Evolutionary conservation across 2,113 vertebrate genomes (phyloP).

Genomic region (Craseonycteris thonglongyai): DNA sequence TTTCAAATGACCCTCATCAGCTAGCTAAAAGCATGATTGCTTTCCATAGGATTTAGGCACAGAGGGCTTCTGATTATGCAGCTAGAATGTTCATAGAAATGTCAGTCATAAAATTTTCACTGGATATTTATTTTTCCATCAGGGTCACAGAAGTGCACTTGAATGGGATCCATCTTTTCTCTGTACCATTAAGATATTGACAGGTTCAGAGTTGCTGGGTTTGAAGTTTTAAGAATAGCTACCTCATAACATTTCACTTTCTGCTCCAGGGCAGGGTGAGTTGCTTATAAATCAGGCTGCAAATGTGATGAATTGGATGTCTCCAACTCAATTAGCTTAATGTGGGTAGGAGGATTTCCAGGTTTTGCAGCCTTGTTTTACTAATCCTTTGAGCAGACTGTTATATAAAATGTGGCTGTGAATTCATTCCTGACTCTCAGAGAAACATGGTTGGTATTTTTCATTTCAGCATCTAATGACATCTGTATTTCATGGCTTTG

Average conservation of each 20-base stretch:
- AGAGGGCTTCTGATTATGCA: neutral
- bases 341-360: conserved; percentile 54
- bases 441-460: conserved; percentile 24
- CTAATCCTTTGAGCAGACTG: conserved; percentile 47
- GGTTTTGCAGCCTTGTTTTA: conserved; percentile 51
- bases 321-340: conserved; percentile 71
- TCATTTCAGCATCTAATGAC: conserved; percentile 37
- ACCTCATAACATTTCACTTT: conserved; percentile 61
- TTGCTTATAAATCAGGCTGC: conserved; percentile 70
- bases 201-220: conserved; percentile 34
- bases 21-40: conserved; percentile 15
- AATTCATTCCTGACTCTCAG: conserved; percentile 4
- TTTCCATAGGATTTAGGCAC: neutral
- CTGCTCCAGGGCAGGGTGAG: conserved; percentile 41
- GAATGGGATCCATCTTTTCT: conserved; percentile 8
- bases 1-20: conserved; percentile 29
- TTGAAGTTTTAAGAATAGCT: conserved; percentile 50
- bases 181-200: conserved; percentile 46
- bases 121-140: conserved; percentile 43
- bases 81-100: conserved; percentile 1
- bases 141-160: neutral
- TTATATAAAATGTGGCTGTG: conserved; percentile 57
- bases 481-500: conserved; percentile 39
- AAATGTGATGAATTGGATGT: conserved; percentile 70
- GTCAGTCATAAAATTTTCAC: conserved; percentile 9